Evolutionary conservation across 2,113 vertebrate species (phyloP).

Genomic region (Heterochromis multidens): DNA sequence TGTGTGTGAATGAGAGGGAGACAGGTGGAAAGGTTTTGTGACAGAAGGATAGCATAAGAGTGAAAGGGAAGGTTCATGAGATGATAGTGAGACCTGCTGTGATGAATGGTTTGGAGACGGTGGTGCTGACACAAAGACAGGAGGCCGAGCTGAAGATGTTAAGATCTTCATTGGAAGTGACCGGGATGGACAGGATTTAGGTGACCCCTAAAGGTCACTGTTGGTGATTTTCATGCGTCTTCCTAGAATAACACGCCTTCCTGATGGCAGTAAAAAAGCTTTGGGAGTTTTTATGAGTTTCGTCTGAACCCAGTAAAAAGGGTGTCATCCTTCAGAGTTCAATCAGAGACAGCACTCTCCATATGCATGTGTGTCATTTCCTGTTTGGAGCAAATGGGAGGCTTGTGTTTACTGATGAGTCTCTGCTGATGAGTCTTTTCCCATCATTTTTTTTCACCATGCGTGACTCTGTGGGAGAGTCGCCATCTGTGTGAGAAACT

Average conservation of each 20-base stretch:
- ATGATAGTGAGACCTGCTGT: too few relatives aligned
- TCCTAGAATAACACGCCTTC: neutral
- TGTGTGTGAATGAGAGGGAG: too few relatives aligned
- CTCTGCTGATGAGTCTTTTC: constrained; percentile 45
- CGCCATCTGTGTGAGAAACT: constrained; percentile 27
- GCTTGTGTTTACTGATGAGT: constrained; percentile 46
- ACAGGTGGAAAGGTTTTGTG: too few relatives aligned
- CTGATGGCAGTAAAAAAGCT: neutral
- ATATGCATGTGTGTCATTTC: constrained; percentile 31
- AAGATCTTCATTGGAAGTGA: too few relatives aligned
- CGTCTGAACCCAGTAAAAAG: neutral
- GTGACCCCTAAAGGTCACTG: too few relatives aligned
- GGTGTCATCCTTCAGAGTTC: neutral
- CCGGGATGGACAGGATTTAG: too few relatives aligned
- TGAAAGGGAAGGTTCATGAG: too few relatives aligned
- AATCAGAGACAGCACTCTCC: neutral
- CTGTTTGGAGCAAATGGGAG: constrained; percentile 42
- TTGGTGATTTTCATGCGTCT: neutral
- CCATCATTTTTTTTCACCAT: constrained; percentile 14
- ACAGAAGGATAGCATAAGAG: too few relatives aligned
- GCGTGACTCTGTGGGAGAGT: constrained; percentile 29
- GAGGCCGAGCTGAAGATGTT: too few relatives aligned
- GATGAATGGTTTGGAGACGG: too few relatives aligned
- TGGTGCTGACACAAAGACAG: too few relatives aligned
- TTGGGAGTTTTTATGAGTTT: neutral